These are phyloP conservation scores for Columba janthina DNA, from an alignment of 2,113 vertebrate species.

Conservation along the genomic window DNA sequence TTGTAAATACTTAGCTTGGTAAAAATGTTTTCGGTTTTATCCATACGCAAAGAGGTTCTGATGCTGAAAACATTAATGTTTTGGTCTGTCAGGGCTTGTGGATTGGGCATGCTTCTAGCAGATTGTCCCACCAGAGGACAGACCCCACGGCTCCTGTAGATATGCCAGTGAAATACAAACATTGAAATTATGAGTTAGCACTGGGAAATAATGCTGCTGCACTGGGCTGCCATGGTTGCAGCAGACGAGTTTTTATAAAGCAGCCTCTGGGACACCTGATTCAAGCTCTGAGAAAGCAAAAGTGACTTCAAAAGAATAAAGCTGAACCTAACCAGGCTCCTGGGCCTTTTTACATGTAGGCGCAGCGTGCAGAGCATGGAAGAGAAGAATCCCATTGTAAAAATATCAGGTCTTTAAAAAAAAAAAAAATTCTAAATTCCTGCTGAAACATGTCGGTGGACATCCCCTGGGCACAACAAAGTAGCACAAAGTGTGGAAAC, in stretches of 20 bases:
- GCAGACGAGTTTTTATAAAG: not conserved
- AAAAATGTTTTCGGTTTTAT: not conserved
- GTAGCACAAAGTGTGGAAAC: not conserved
- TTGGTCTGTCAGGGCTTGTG: not conserved
- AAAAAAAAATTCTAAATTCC: not conserved
- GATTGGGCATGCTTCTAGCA: not conserved
- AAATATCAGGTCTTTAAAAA: not conserved
- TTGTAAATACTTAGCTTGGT: not conserved
- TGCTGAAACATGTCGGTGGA: rapidly evolving
- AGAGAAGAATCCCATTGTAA: not conserved
- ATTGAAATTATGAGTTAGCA: not conserved
- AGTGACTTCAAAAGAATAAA: not conserved
- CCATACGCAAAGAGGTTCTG: not conserved
- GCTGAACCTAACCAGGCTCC: not conserved
- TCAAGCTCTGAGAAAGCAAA: not conserved
- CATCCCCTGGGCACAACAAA: not conserved
- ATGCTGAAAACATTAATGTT: not conserved
- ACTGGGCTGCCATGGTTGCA: not conserved
- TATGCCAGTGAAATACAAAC: not conserved
- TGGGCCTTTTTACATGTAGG: not conserved
- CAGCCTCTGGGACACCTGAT: not conserved
- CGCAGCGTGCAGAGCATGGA: not conserved
- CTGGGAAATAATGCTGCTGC: not conserved
- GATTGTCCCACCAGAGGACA: not conserved
- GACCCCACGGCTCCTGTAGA: not conserved